Evolutionary conservation across 2,113 vertebrate species (phyloP).

Genomic region (Eubucco bourcierii): DNA sequence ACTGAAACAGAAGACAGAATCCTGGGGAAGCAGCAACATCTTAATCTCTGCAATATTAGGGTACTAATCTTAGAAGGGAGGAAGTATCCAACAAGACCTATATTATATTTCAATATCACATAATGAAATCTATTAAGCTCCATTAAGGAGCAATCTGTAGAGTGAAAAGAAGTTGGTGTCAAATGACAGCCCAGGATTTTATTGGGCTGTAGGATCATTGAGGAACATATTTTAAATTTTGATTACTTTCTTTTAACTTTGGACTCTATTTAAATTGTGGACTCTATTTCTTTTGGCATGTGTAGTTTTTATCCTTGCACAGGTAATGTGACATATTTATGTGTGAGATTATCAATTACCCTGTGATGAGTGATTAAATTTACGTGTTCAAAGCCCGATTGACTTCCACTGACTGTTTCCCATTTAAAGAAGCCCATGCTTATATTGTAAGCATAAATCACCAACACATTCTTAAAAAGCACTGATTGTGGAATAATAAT

Average conservation of each 20-base stretch:
- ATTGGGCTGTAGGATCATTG: background rate
- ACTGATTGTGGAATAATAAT: slow-evolving; percentile 47
- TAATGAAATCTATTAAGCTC: background rate
- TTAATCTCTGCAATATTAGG: background rate
- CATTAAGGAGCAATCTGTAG: background rate
- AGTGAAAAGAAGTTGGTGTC: background rate
- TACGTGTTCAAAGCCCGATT: slow-evolving; percentile 30
- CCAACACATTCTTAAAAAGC: background rate
- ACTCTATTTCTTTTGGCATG: background rate
- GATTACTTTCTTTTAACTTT: background rate
- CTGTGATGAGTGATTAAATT: slow-evolving; percentile 45
- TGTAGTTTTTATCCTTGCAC: background rate
- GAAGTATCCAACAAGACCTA: background rate
- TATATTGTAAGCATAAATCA: slow-evolving; percentile 33
- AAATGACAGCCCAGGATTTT: background rate
- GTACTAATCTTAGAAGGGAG: background rate
- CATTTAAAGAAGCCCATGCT: background rate
- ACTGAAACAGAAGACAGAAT: background rate
- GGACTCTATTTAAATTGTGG: background rate
- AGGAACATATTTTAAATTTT: background rate
- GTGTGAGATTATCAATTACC: slow-evolving; percentile 46
- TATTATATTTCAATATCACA: background rate
- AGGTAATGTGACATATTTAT: slow-evolving; percentile 40
- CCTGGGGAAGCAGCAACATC: background rate
- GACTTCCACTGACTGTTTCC: slow-evolving; percentile 32